Conservation (phyloP, 2,113 vertebrate genomes). For the Barnardius zonarius region DNA sequence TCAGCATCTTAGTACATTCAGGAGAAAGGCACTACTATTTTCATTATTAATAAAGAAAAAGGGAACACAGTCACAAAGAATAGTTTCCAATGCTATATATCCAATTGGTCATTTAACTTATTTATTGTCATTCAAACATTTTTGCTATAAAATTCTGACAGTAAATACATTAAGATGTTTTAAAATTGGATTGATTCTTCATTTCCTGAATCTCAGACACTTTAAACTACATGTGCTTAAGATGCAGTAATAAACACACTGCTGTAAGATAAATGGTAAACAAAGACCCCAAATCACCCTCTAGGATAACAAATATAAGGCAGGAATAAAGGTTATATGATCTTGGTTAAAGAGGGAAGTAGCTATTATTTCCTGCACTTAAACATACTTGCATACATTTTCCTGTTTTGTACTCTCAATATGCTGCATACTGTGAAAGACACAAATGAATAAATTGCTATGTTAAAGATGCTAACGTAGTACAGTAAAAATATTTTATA, state of each 20-base stretch:
- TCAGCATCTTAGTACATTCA: background rate
- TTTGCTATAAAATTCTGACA: background rate
- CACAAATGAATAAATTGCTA: background rate
- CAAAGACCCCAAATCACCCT: background rate
- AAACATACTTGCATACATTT: background rate
- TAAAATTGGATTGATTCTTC: background rate
- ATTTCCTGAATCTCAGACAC: background rate
- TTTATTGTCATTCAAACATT: background rate
- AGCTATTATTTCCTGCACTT: background rate
- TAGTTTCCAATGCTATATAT: background rate
- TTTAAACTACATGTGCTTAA: background rate
- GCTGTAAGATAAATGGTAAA: background rate
- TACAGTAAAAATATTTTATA: conserved; percentile 55
- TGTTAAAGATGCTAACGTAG: background rate
- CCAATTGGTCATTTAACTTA: background rate
- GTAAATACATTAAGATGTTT: background rate
- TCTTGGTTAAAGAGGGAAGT: background rate
- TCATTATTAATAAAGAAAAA: background rate
- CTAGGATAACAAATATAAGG: background rate
- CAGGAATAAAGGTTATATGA: background rate
- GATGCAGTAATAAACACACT: background rate
- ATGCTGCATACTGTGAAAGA: background rate
- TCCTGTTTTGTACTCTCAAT: background rate
- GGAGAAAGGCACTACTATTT: background rate
- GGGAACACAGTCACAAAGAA: background rate